phyloP scores from a whole-genome alignment of 2,888 invertebrate species.

The Rhorus exstirpatorius region DNA sequence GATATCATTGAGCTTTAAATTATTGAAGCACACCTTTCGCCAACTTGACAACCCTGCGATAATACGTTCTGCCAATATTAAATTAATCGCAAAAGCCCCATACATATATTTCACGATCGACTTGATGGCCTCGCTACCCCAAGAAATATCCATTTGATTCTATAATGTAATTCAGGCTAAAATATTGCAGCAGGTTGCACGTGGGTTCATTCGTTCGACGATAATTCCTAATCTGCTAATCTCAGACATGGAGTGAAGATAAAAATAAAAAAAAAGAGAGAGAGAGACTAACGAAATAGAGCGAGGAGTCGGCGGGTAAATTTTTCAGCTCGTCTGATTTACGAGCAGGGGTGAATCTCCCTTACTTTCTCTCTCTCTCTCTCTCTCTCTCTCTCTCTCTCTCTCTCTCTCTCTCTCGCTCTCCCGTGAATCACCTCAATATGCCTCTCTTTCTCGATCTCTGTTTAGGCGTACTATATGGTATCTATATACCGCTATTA shows the following conservation, averaged over 20 bases:
- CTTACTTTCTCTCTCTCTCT: slow-evolving; percentile 19
- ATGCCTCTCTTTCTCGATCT: slow-evolving; percentile 10
- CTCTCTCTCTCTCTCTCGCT: not conserved
- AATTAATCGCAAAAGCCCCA: slow-evolving; percentile 12
- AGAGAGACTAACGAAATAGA: slow-evolving; percentile 15
- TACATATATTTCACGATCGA: not conserved
- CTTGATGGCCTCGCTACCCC: not conserved
- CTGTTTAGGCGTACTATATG: slow-evolving; percentile 33
- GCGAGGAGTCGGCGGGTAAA: slow-evolving; percentile 36
- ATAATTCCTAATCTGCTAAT: slow-evolving; percentile 71
- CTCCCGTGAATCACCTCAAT: slow-evolving; percentile 23
- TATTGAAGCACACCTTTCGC: not conserved
- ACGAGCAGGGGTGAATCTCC: slow-evolving; percentile 63
- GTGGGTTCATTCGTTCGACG: slow-evolving; percentile 64
- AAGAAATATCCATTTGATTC: slow-evolving; percentile 49
- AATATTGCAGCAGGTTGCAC: slow-evolving; percentile 68
- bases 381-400: slow-evolving; percentile 5
- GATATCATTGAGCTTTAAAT: not conserved
- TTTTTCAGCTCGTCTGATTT: slow-evolving; percentile 73
- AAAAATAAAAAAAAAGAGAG: slow-evolving; percentile 48
- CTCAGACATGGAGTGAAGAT: slow-evolving; percentile 57
- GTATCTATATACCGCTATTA: slow-evolving; percentile 60
- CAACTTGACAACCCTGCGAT: not conserved
- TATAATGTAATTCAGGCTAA: slow-evolving; percentile 65
- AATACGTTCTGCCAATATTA: not conserved